Percentiles rank a stretch among this genome's conserved stretches.
Conservation (phyloP, 2,888 invertebrate species). For the Drosophila subsilvestris region DNA sequence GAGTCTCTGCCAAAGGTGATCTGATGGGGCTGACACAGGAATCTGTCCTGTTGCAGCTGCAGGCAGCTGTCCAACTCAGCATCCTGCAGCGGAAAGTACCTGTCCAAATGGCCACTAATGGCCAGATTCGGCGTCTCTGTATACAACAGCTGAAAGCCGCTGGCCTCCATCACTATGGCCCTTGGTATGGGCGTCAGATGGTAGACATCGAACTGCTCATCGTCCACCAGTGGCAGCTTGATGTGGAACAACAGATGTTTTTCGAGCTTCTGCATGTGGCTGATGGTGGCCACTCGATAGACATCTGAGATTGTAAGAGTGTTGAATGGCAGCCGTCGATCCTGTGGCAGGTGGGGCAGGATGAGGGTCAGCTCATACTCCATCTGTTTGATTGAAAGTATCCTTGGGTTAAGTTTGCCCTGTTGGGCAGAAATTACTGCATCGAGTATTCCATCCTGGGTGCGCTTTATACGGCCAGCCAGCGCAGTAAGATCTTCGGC, state of each 20-base stretch:
- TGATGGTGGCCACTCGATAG: conserved; percentile 5
- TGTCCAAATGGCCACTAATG: conserved; percentile 22
- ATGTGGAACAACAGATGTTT: conserved; percentile 13
- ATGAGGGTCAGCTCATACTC: conserved; percentile 1
- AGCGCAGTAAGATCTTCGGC: background rate
- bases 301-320: background rate
- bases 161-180: background rate
- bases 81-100: conserved; percentile 11
- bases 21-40: conserved; percentile 5
- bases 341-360: conserved; percentile 5
- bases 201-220: conserved; percentile 21
- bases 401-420: background rate
- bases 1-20: conserved; percentile 16
- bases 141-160: conserved; percentile 11
- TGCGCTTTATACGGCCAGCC: background rate
- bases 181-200: conserved; percentile 28
- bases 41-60: conserved; percentile 7
- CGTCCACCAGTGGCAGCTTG: conserved; percentile 17
- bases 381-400: conserved; percentile 19
- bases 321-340: conserved; percentile 8
- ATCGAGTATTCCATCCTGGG: conserved; percentile 10
- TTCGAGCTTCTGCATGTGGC: background rate
- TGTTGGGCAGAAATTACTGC: conserved; percentile 5
- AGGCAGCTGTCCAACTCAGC: conserved; percentile 14
- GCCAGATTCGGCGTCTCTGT: conserved; percentile 22